Conservation (phyloP, 2,113 vertebrate species). For the Zapornia atra region DNA sequence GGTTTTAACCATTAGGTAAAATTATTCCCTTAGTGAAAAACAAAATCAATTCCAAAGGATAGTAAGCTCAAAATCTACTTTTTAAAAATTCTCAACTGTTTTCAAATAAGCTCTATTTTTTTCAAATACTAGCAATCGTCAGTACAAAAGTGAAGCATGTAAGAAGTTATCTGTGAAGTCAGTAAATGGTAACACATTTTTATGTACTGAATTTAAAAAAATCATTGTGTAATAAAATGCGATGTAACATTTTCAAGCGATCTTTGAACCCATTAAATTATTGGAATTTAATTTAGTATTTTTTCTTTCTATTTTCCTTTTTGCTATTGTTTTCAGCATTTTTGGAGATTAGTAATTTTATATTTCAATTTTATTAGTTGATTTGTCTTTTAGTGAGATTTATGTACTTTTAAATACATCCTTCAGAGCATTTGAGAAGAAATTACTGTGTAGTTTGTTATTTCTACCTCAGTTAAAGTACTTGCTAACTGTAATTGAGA, state of each 20-base stretch:
- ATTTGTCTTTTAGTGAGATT: background rate
- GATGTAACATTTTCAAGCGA: background rate
- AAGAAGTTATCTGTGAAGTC: background rate
- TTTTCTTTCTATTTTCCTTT: background rate
- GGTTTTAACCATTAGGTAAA: background rate
- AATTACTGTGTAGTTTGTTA: background rate
- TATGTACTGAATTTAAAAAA: background rate
- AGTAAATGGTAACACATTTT: background rate
- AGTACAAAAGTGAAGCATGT: background rate
- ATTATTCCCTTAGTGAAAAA: background rate
- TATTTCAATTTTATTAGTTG: background rate
- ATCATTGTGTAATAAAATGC: background rate
- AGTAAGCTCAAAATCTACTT: background rate
- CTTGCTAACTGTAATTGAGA: background rate
- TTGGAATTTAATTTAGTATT: background rate
- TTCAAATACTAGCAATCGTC: background rate
- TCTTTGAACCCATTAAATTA: background rate
- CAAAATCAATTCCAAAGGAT: background rate
- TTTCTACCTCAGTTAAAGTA: slow-evolving; percentile 15
- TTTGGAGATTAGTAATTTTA: background rate
- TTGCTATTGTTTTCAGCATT: background rate
- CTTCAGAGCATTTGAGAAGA: background rate
- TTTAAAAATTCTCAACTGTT: background rate
- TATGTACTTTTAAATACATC: background rate
- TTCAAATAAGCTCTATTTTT: background rate